These are phyloP conservation scores for Myxocyprinus asiaticus DNA, from an alignment of 2,113 vertebrate genomes.

Conservation along the genomic window DNA sequence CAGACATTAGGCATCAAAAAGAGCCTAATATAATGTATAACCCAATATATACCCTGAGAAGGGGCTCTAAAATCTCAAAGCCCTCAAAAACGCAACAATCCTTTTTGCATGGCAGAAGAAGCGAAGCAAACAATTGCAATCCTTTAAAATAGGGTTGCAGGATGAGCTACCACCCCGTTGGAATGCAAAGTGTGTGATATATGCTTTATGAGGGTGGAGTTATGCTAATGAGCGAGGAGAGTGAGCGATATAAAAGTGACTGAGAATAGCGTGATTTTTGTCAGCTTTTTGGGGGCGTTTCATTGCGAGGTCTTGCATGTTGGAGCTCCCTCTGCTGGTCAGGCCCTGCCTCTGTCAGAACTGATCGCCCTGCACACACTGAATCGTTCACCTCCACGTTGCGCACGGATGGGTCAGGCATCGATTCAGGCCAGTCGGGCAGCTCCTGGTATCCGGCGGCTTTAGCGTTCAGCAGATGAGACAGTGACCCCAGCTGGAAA, in stretches of 20 bases:
- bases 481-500: slow-evolving; percentile 95
- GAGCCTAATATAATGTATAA: too few species aligned
- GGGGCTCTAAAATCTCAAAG: too few species aligned
- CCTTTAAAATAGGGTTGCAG: background rate
- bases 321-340: slow-evolving; percentile 53
- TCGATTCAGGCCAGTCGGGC: slow-evolving; percentile 92
- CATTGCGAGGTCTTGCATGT: slow-evolving; percentile 51
- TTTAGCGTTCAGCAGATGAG: slow-evolving; percentile 94
- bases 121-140: background rate
- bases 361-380: slow-evolving; percentile 82
- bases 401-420: slow-evolving; percentile 96
- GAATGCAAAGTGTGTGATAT: slow-evolving; percentile 36
- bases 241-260: too few species aligned
- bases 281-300: background rate
- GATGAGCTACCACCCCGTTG: slow-evolving; percentile 20
- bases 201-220: slow-evolving; percentile 44
- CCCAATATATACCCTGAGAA: too few species aligned
- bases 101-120: background rate
- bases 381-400: slow-evolving; percentile 96
- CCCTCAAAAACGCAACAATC: background rate
- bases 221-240: slow-evolving; percentile 48
- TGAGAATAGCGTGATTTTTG: too few species aligned
- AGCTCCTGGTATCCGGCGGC: slow-evolving; percentile 96
- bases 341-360: slow-evolving; percentile 64
- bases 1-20: too few species aligned